These are phyloP conservation scores for Margaritifera margaritifera DNA, from an alignment of 2,888 invertebrate genomes.

Conservation along the genomic window DNA sequence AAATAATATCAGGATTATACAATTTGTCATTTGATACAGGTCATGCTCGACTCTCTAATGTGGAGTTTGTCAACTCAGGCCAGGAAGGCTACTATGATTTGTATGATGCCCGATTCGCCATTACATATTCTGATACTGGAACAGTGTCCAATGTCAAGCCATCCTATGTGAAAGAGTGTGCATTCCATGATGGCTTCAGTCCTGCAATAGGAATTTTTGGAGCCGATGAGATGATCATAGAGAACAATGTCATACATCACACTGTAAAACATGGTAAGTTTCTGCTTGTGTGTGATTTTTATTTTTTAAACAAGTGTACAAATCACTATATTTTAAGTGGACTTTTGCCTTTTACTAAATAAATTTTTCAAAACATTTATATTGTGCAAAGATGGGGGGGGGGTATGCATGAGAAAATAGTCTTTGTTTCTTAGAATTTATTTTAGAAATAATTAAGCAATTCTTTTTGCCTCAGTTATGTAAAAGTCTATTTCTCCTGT, in stretches of 20 bases:
- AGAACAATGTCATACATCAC: constrained; percentile 62
- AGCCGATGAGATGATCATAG: constrained; percentile 47
- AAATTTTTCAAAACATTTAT: no score
- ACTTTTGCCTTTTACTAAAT: no score
- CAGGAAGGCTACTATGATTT: constrained; percentile 59
- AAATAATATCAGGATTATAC: no score
- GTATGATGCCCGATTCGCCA: constrained; percentile 61
- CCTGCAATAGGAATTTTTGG: constrained; percentile 63
- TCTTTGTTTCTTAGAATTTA: no score
- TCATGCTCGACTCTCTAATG: constrained; percentile 60
- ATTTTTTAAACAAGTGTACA: no score
- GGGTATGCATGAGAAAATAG: no score
- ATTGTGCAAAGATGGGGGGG: no score
- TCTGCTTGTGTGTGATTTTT: no score
- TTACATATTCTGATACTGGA: constrained; percentile 57
- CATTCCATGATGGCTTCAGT: constrained; percentile 61
- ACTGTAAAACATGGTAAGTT: constrained; percentile 57
- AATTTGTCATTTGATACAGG: constrained; percentile 36
- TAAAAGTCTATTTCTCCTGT: no score
- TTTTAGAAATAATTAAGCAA: no score
- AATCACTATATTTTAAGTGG: no score
- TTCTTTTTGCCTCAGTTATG: no score
- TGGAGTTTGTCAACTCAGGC: constrained; percentile 62
- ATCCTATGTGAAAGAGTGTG: constrained; percentile 46
- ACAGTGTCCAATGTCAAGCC: constrained; percentile 44